Evolutionary conservation across 2,113 vertebrate species (phyloP), one percentile per base, ranked within the genome.

Genomic region (Pleuronectes platessa): DNA sequence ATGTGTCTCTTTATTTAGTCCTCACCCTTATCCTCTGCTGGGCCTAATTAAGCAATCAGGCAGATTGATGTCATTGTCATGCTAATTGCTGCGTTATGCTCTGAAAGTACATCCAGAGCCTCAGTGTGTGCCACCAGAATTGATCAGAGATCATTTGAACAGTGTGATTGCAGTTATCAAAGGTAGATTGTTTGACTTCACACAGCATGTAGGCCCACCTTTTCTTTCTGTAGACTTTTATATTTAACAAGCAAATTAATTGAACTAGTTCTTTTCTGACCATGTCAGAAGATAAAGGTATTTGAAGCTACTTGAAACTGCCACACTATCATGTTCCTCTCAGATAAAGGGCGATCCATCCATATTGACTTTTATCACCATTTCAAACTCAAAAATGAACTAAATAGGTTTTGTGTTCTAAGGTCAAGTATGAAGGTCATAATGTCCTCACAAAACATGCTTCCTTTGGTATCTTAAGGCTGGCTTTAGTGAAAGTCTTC

Each of bases 1-100:
- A 93, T 93, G 92, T 92, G 87, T 61, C 66, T 92, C 95, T 89
- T 96, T 95, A 93, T 96, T 92, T 95, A 92, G 92, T 89, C 93
- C 92, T 94, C 93, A 95, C 94, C 95, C 89, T 95, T 89, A 90
- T 89, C 91, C 93, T 88, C 93, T 90, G 64, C 89, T 86, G 71
- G 59, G 61, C 82, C 95, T 95, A 97, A 97, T 98, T 94, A 95
- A 97, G 95, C 94, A 97, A 97, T 97, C 96, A 97, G 81, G 87
- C 90, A 93, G 95, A 96, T 82, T 94, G 93, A 96, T 95, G 94
- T 92, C 86, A 95, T 96, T 97, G 94, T 96, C 92, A 95, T 94
- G 90, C 94, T 95, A 96, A 96, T 94, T 93, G 35, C 86, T 69
- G 87, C 82, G 93, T 91, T 92, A 23, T 65, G 71, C 74, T 86